Evolutionary conservation across 2,888 invertebrate genomes (phyloP).

Genomic region (Shargacucullia verbasci): DNA sequence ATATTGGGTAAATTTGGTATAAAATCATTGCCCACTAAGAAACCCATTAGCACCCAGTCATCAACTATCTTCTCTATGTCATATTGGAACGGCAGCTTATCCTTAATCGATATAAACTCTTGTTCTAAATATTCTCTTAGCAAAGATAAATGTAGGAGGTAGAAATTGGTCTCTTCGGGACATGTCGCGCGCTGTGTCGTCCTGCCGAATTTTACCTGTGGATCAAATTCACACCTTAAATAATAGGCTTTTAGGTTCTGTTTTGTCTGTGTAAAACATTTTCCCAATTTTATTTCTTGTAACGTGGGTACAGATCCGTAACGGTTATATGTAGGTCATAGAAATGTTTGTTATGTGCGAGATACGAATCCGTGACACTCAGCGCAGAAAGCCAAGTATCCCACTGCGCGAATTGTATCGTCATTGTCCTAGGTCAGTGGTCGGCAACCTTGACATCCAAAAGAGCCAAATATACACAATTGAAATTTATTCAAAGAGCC

Average conservation of each 20-base stretch:
- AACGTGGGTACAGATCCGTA: too few species aligned
- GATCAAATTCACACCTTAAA: neutral
- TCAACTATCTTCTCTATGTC: constrained; percentile 98
- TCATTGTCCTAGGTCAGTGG: too few species aligned
- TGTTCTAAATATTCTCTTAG: constrained; percentile 97
- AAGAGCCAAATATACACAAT: too few species aligned
- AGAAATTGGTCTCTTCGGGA: constrained; percentile 97
- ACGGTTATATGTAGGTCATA: too few species aligned
- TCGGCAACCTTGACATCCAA: too few species aligned
- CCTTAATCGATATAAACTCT: constrained; percentile 94
- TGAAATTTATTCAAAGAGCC: too few species aligned
- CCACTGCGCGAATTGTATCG: too few species aligned
- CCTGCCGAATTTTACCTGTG: constrained; percentile 93
- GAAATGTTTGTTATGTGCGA: too few species aligned
- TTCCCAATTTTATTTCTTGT: too few species aligned
- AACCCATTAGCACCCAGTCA: constrained; percentile 99
- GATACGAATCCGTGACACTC: too few species aligned
- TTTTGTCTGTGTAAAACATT: too few species aligned
- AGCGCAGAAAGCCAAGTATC: too few species aligned
- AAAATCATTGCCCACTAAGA: constrained; percentile 99
- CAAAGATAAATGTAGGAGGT: constrained; percentile 96
- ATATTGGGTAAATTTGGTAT: constrained; percentile 98
- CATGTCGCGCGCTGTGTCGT: constrained; percentile 91
- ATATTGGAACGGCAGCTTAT: constrained; percentile 92
- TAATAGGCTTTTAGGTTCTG: neutral